Evolutionary conservation across 2,113 vertebrate genomes (phyloP), one percentile per base, ranked within the genome.

Genomic region (Nymphicus hollandicus): DNA sequence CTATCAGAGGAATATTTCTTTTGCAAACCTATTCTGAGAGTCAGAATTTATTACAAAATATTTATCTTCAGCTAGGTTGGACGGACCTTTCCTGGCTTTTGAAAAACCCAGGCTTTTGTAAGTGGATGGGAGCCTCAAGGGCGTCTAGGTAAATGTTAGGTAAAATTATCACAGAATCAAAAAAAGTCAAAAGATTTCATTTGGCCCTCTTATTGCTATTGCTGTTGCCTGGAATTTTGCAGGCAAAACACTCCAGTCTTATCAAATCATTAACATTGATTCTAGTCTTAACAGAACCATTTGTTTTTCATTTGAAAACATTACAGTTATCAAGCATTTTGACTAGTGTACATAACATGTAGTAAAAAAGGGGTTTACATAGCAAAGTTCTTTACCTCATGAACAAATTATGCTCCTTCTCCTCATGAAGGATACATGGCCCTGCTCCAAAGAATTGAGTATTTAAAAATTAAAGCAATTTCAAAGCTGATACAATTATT

Each of bases 381-480:
- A 93, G 94, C 52, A 81, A 55, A 50, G 37, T 50, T 84, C 63
- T 95, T 96, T 87, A 85, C 46, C 65, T 84, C 76, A 91, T 65
- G 74, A 92, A 81, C 44, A 94, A 95, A 85, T 91, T 69, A 71
- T 68, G 41, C 29, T 95, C 43, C 50, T 88, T 90, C 79, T 91
- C 47, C 80, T 96, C 91, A 68, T 90, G 77, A 66, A 96, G 86
- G 81, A 93, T 95, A 93, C 71, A 29, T 85, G 86, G 96, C 95
- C 50, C 66, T 76, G 27, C 76, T 97, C 95, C 95, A 95, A 92
- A 80, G 41, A 96, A 39, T 91, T 86, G 84, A 95, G 41, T 71
- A 84, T 81, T 91, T 89, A 71, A 95, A 89, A 94, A 72, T 89
- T 91, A 76, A 81, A 94, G 76, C 44, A 35, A 93, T 91, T 96